Conservation (phyloP, 2,113 vertebrate genomes). For the Plectropomus leopardus region DNA sequence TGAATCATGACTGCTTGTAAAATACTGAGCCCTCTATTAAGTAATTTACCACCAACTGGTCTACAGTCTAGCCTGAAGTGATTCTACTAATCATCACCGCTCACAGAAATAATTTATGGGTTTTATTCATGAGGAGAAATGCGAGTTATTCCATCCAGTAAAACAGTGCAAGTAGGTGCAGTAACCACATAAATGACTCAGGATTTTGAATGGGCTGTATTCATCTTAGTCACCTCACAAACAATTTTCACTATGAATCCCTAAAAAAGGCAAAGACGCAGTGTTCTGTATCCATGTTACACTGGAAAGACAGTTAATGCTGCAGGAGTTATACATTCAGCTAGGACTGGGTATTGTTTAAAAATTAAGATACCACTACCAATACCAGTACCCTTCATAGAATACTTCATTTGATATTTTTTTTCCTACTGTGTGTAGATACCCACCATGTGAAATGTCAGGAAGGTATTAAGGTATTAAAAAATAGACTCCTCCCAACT, state of each 20-base stretch:
- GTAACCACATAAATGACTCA: slow-evolving; percentile 50
- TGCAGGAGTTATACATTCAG: neutral
- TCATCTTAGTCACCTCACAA: slow-evolving; percentile 36
- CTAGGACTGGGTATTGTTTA: too few species aligned
- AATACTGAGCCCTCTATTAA: slow-evolving; percentile 76
- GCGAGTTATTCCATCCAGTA: slow-evolving; percentile 67
- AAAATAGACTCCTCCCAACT: too few species aligned
- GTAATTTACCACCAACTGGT: slow-evolving; percentile 76
- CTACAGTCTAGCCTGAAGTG: slow-evolving; percentile 60
- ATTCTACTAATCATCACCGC: slow-evolving; percentile 73
- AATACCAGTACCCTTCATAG: too few species aligned
- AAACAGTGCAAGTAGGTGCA: slow-evolving; percentile 48
- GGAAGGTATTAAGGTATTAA: too few species aligned
- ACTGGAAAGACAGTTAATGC: neutral
- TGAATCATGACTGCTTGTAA: slow-evolving; percentile 77
- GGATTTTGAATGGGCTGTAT: slow-evolving; percentile 52
- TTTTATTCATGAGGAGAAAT: slow-evolving; percentile 70
- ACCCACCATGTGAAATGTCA: too few species aligned
- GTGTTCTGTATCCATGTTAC: neutral
- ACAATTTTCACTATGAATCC: neutral
- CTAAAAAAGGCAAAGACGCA: neutral
- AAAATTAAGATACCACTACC: too few species aligned
- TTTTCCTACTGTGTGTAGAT: too few species aligned
- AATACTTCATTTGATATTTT: too few species aligned
- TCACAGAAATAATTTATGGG: slow-evolving; percentile 64